Evolutionary conservation across 2,113 vertebrate species (phyloP).

Genomic region (Tetraodon nigroviridis): DNA sequence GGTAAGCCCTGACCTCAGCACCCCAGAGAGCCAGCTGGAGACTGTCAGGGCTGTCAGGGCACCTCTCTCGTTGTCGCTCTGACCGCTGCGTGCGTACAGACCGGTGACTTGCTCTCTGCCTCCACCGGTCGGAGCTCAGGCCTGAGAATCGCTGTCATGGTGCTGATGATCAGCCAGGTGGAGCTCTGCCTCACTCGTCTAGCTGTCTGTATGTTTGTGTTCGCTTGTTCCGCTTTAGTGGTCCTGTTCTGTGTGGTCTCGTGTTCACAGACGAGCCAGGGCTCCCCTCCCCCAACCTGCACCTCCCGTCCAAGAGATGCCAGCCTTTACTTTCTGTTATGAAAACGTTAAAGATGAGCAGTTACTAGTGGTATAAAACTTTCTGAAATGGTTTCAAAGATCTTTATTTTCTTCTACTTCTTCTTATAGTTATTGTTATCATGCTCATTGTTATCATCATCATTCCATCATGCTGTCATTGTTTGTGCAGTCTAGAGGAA

Average conservation of each 20-base stretch:
- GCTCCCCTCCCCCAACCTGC: background rate
- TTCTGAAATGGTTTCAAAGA: no score
- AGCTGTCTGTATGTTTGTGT: slow-evolving; percentile 36
- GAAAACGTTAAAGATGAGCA: no score
- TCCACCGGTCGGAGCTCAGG: slow-evolving; percentile 8
- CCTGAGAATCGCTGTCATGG: slow-evolving; percentile 35
- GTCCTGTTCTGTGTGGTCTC: slow-evolving; percentile 39
- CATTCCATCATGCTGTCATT: background rate
- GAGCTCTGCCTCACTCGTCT: slow-evolving; percentile 17
- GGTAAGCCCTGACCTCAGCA: slow-evolving; percentile 46
- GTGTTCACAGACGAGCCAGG: slow-evolving; percentile 11
- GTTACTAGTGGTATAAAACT: no score
- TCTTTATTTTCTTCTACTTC: no score
- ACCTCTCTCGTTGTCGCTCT: slow-evolving; percentile 20
- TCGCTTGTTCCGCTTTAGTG: slow-evolving; percentile 42
- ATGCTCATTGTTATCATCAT: no score
- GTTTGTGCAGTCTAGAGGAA: slow-evolving; percentile 16
- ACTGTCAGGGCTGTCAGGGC: slow-evolving; percentile 44
- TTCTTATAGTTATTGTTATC: no score
- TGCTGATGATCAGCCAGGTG: slow-evolving; percentile 35
- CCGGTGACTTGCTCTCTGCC: slow-evolving; percentile 33
- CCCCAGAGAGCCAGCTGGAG: slow-evolving; percentile 55
- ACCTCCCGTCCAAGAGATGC: no score
- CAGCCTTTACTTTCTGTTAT: no score
- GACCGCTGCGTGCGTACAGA: slow-evolving; percentile 44